Conservation (phyloP, 2,888 invertebrate genomes). For the Lithophane leautieri region DNA sequence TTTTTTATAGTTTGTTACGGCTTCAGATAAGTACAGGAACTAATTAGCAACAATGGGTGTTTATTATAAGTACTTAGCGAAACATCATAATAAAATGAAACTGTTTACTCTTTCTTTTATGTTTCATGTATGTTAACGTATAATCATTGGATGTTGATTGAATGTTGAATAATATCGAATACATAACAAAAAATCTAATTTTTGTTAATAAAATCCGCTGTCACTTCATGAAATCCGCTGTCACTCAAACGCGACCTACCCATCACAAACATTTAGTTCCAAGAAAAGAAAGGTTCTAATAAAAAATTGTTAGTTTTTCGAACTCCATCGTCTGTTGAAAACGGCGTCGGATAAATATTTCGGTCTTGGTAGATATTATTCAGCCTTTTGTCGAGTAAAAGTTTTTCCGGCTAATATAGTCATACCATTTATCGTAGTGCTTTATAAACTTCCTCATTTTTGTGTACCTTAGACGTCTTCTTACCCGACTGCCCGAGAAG, state of each 20-base stretch:
- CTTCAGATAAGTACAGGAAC: background rate
- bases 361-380: background rate
- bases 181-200: background rate
- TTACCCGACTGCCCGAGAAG: background rate
- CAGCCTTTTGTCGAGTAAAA: background rate
- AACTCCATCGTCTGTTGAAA: slow-evolving; percentile 7
- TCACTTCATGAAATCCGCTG: slow-evolving; percentile 24
- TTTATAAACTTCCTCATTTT: background rate
- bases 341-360: slow-evolving; percentile 14
- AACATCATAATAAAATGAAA: background rate
- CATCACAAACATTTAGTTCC: slow-evolving; percentile 15
- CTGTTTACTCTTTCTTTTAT: background rate
- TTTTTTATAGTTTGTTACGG: background rate
- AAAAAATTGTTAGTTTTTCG: background rate
- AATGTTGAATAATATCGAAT: background rate
- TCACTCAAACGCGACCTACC: slow-evolving; percentile 4
- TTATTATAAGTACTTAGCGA: background rate
- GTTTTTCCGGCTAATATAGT: background rate
- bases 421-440: background rate
- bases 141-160: too few relatives aligned
- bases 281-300: slow-evolving; percentile 14
- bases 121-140: too few relatives aligned
- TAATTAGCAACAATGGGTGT: background rate
- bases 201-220: slow-evolving; percentile 10
- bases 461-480: background rate